These are phyloP conservation scores for Fopius arisanus DNA, from an alignment of 1,140 invertebrate species.

Conservation along the genomic window DNA sequence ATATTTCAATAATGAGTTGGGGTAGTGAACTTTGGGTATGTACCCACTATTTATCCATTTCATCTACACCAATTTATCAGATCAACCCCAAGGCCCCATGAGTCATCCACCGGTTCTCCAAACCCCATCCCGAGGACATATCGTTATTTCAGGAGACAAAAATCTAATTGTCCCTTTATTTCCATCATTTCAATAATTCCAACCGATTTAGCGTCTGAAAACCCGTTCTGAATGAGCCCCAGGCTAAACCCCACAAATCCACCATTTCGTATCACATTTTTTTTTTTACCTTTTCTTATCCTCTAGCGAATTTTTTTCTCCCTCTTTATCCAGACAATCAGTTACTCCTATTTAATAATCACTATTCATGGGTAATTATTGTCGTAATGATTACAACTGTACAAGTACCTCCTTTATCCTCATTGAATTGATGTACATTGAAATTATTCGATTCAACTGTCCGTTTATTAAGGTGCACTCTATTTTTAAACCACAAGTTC, in stretches of 20 bases:
- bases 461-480: neutral
- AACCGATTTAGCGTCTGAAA: neutral
- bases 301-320: too few species aligned
- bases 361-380: neutral
- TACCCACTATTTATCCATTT: neutral
- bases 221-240: neutral
- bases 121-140: neutral
- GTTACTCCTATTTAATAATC: neutral
- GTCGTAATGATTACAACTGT: neutral
- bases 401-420: neutral
- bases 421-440: neutral
- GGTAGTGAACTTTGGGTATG: constrained; percentile 32
- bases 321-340: too few species aligned
- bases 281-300: neutral
- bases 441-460: constrained; percentile 1
- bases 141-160: too few species aligned
- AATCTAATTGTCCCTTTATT: neutral
- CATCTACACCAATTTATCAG: neutral
- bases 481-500: neutral
- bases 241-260: neutral
- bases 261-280: neutral
- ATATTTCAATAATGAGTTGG: constrained; percentile 25
- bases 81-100: neutral
- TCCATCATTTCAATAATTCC: neutral
- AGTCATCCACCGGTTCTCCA: neutral